Percentiles rank a stretch among this genome's conserved stretches.
These are phyloP conservation scores for Drosophila quinaria DNA, from an alignment of 2,888 invertebrate species.

Conservation along the genomic window DNA sequence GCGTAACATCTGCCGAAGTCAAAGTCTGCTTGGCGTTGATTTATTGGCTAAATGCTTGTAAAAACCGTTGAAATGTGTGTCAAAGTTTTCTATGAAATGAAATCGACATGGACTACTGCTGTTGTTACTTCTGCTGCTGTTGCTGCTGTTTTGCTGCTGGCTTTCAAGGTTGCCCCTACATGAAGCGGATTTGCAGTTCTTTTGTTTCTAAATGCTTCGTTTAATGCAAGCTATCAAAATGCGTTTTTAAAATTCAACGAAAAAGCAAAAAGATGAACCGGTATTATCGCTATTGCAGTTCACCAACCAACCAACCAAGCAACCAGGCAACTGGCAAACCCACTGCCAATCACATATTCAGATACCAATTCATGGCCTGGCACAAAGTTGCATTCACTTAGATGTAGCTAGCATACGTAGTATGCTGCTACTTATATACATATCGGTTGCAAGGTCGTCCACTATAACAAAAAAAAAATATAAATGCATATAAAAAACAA, in stretches of 20 bases:
- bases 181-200: slow-evolving; percentile 73
- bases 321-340: slow-evolving; percentile 40
- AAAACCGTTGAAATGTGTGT: slow-evolving; percentile 82
- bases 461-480: slow-evolving; percentile 56
- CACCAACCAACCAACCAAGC: background rate
- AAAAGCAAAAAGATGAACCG: slow-evolving; percentile 40
- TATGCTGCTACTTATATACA: slow-evolving; percentile 51
- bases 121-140: slow-evolving; percentile 21
- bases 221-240: slow-evolving; percentile 64
- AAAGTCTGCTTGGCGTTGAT: slow-evolving; percentile 65
- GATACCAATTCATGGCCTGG: slow-evolving; percentile 56
- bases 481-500: slow-evolving; percentile 47
- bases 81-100: slow-evolving; percentile 80
- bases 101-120: slow-evolving; percentile 72
- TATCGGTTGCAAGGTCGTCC: slow-evolving; percentile 85
- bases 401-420: slow-evolving; percentile 49
- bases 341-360: slow-evolving; percentile 51
- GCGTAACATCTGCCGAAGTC: slow-evolving; percentile 63
- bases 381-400: slow-evolving; percentile 58
- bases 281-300: slow-evolving; percentile 24
- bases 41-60: slow-evolving; percentile 81
- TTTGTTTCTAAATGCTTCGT: slow-evolving; percentile 72
- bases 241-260: slow-evolving; percentile 50
- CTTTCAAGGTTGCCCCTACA: slow-evolving; percentile 70
- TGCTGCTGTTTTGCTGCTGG: slow-evolving; percentile 4